A percentile compares a stretch with the other conserved stretches of the same genome.
These are phyloP conservation scores for Neotoxoptera formosana DNA, from an alignment of 1,140 invertebrate genomes.

Conservation along the genomic window DNA sequence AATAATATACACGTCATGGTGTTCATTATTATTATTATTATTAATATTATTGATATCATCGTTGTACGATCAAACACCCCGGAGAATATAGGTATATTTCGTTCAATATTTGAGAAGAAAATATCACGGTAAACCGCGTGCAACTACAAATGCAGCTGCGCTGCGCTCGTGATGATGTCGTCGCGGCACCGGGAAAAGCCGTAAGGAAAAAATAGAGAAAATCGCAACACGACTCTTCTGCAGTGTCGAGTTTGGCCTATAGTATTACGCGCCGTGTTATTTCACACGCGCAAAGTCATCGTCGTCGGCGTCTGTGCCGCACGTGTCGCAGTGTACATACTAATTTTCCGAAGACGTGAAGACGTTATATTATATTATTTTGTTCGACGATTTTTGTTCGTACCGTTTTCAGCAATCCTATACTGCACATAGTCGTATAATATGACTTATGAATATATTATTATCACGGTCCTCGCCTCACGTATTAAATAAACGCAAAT, in stretches of 20 bases:
- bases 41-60: constrained; percentile 3
- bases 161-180: no score
- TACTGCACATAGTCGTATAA: background rate
- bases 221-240: background rate
- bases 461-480: background rate
- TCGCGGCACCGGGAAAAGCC: background rate
- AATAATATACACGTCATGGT: background rate
- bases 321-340: background rate
- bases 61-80: background rate
- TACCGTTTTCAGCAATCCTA: background rate
- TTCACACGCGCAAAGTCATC: background rate
- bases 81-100: background rate
- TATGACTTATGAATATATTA: background rate
- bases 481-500: constrained; percentile 7
- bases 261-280: background rate
- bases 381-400: background rate
- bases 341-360: background rate
- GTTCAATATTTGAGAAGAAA: background rate
- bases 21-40: background rate
- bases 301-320: background rate
- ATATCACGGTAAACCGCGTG: background rate
- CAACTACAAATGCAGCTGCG: no score
- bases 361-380: background rate
- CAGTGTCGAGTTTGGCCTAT: background rate
- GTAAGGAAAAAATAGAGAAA: background rate